phyloP scores from a whole-genome alignment of 2,888 invertebrate species.

The Brachyptera putata region DNA sequence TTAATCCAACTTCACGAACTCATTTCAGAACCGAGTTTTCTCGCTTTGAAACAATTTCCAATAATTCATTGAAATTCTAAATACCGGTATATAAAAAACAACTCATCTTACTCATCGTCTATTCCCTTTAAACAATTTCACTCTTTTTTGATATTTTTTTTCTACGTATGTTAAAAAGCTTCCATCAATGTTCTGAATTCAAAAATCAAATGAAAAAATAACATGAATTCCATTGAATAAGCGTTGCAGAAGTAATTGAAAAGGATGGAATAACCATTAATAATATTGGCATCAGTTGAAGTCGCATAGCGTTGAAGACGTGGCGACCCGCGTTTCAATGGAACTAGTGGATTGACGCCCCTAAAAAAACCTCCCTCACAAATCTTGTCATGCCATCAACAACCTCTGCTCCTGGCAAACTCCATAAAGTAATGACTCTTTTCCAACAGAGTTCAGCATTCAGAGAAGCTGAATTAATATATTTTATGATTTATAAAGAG shows the following conservation, averaged over 20 bases:
- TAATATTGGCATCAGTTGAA: not conserved
- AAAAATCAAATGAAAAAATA: not conserved
- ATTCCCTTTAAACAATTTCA: not conserved
- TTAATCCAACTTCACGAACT: conserved; percentile 6
- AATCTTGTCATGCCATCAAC: not conserved
- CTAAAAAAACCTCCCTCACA: not conserved
- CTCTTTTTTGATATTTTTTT: not conserved
- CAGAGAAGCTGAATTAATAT: not conserved
- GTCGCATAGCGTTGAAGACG: not conserved
- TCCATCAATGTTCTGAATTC: not conserved
- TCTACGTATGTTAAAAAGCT: not conserved
- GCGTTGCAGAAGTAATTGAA: not conserved
- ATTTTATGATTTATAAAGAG: not conserved
- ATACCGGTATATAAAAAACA: not conserved
- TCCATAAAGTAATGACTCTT: not conserved
- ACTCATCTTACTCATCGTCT: too few species aligned
- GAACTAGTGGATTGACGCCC: not conserved
- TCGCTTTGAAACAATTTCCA: not conserved
- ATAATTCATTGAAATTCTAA: not conserved
- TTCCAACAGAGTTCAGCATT: not conserved
- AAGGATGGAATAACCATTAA: not conserved
- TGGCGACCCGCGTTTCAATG: not conserved
- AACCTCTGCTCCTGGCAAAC: too few species aligned
- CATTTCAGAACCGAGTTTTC: conserved; percentile 1
- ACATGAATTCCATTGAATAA: not conserved